Evolutionary conservation across 1,140 invertebrate genomes (phyloP).

Genomic region (Pogonus chalceus): DNA sequence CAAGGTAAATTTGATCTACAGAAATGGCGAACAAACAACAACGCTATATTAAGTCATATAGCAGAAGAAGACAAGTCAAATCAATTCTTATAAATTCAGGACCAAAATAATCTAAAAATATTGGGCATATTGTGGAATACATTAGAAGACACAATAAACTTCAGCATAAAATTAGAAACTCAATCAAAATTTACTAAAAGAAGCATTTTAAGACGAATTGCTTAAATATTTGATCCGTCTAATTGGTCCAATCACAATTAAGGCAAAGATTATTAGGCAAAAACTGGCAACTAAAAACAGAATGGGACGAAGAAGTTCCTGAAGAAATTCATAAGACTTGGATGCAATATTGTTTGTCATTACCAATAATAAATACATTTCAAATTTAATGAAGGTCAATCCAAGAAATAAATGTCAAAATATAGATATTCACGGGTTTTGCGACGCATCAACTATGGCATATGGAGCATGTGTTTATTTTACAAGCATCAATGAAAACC

Average conservation of each 20-base stretch:
- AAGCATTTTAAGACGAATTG: slow-evolving; percentile 14
- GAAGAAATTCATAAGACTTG: background rate
- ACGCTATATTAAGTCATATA: background rate
- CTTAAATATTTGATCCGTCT: slow-evolving; percentile 19
- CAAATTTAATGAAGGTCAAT: background rate
- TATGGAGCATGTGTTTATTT: slow-evolving; percentile 26
- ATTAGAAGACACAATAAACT: background rate
- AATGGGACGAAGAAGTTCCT: slow-evolving; percentile 16
- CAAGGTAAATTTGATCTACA: background rate
- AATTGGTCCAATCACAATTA: slow-evolving; percentile 15
- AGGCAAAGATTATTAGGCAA: slow-evolving; percentile 19
- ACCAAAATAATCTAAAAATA: background rate
- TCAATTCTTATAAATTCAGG: slow-evolving; percentile 1
- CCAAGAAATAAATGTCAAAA: no score
- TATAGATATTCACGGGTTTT: slow-evolving; percentile 19
- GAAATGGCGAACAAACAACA: background rate
- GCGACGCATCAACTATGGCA: slow-evolving; percentile 21
- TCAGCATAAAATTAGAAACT: no score
- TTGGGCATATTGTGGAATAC: slow-evolving; percentile 11
- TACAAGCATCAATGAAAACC: slow-evolving; percentile 1
- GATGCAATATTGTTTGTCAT: background rate
- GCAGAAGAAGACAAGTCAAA: background rate
- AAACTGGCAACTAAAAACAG: slow-evolving; percentile 14
- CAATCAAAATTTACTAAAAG: slow-evolving; percentile 12
- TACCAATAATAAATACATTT: slow-evolving; percentile 1